Conservation (phyloP, 2,113 vertebrate species). For the Apistogramma diplotaenia region DNA sequence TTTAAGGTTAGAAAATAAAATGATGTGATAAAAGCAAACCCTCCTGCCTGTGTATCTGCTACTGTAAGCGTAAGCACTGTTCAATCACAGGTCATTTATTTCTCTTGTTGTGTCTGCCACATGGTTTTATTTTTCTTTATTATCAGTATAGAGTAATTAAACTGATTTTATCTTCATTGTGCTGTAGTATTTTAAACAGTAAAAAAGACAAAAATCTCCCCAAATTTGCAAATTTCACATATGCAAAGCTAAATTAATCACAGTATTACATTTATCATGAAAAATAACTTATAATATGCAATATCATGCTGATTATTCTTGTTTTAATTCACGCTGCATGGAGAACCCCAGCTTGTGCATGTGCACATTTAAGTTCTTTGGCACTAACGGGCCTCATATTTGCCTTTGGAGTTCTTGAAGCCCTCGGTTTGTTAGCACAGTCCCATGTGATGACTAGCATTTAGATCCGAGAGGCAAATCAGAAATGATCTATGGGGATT, state of each 20-base stretch:
- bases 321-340: not conserved
- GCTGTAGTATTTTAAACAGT: not conserved
- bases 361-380: not conserved
- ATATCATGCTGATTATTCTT: not conserved
- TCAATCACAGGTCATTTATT: no score
- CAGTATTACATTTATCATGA: not conserved
- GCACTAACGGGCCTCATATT: not conserved
- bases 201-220: not conserved
- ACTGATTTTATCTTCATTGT: not conserved
- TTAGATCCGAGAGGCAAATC: not conserved
- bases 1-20: not conserved
- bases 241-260: not conserved
- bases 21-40: not conserved
- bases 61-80: no score
- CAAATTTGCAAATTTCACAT: rapidly evolving
- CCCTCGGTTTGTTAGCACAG: not conserved
- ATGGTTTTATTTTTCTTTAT: no score
- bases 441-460: rapidly evolving
- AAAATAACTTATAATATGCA: not conserved
- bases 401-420: not conserved
- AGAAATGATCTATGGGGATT: no score
- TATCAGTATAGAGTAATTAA: not conserved
- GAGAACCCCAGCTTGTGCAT: not conserved
- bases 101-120: no score
- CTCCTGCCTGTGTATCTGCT: not conserved